Conservation (phyloP, 2,797 vertebrate species). For the Myripristis murdjan region DNA sequence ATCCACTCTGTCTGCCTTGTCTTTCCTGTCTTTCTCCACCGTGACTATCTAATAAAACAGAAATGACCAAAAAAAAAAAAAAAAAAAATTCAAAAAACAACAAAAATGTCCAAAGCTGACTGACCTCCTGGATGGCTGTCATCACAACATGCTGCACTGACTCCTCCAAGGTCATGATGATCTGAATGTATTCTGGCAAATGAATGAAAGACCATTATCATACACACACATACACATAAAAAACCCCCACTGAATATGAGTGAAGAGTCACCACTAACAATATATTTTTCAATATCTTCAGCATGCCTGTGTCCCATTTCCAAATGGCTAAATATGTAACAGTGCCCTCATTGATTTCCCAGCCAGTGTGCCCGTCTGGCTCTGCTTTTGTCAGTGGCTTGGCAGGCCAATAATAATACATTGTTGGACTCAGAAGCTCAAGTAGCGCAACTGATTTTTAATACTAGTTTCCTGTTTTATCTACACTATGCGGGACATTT, state of each 20-base stretch:
- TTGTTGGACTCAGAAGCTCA: conserved; percentile 17
- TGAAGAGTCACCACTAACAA: no score
- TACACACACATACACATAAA: conserved; percentile 6
- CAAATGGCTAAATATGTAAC: conserved; percentile 14
- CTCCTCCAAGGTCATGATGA: conserved; percentile 99
- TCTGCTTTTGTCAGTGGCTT: conserved; percentile 41
- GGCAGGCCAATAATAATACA: conserved; percentile 43
- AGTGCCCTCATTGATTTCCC: conserved; percentile 1
- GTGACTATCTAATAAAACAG: no score
- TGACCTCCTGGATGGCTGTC: conserved; percentile 98
- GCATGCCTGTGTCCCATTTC: conserved; percentile 16
- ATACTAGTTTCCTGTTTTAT: background rate
- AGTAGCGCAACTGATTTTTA: conserved; percentile 1
- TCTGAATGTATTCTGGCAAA: conserved; percentile 93
- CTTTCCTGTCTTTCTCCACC: no score
- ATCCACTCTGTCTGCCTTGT: no score
- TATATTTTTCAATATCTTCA: conserved; percentile 7
- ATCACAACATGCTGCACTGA: conserved; percentile 99
- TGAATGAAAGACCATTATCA: conserved; percentile 18
- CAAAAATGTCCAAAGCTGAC: conserved; percentile 22
- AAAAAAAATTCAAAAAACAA: background rate
- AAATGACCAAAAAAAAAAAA: no score
- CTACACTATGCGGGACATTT: background rate
- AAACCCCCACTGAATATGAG: background rate
- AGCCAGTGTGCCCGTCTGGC: background rate